A percentile compares a stretch with the other conserved stretches of the same genome.
phyloP scores from a whole-genome alignment of 1,140 invertebrate species.

The Aradophagus sp. region DNA sequence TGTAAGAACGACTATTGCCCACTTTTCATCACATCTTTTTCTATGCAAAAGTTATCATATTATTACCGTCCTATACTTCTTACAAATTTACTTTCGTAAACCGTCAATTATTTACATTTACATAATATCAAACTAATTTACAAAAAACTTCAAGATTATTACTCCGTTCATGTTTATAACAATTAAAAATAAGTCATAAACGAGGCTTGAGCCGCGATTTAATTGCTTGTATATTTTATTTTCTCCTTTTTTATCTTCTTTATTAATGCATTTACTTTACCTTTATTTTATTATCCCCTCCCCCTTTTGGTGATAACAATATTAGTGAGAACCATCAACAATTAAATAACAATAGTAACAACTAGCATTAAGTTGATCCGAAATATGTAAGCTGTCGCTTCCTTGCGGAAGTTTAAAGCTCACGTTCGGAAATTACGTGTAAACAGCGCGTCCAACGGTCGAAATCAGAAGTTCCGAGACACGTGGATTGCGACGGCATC shows the following conservation, averaged over 20 bases:
- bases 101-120: conserved; percentile 52
- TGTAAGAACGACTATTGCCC: conserved; percentile 3
- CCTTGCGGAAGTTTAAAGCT: background rate
- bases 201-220: conserved; percentile 4
- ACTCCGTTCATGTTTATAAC: conserved; percentile 6
- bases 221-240: conserved; percentile 16
- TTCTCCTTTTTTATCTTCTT: conserved; percentile 3
- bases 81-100: no score
- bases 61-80: conserved; percentile 1
- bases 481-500: conserved; percentile 10
- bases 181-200: conserved; percentile 29
- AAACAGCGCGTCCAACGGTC: background rate
- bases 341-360: conserved; percentile 50
- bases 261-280: conserved; percentile 7
- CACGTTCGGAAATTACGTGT: no score
- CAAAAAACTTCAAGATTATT: no score
- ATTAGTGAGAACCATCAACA: conserved; percentile 41
- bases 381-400: conserved; percentile 1
- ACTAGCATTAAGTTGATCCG: conserved; percentile 34
- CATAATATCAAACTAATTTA: conserved; percentile 52
- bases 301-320: conserved; percentile 29
- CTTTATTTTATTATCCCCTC: conserved; percentile 5
- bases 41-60: conserved; percentile 13
- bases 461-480: conserved; percentile 2
- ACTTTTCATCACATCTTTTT: conserved; percentile 1